A percentile compares a stretch with the other conserved stretches of the same genome.
These are phyloP conservation scores for Agapetus fuscipes DNA, from an alignment of 2,888 invertebrate genomes.

Conservation along the genomic window DNA sequence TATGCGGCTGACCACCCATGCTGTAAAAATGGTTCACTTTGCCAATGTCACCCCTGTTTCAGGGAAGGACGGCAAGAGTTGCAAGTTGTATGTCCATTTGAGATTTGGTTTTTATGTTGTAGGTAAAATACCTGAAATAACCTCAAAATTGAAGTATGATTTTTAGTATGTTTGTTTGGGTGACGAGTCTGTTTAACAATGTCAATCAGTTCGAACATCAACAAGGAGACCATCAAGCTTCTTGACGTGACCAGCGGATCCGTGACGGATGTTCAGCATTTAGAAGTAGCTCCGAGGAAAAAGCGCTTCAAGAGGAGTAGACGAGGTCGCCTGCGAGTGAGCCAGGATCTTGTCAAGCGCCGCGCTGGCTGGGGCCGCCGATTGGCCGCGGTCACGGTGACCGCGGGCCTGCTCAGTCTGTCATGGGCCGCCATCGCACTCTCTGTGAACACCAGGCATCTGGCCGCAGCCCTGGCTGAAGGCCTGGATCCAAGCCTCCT, in stretches of 20 bases:
- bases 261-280: slow-evolving; percentile 49
- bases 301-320: slow-evolving; percentile 46
- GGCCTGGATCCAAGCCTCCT: no score
- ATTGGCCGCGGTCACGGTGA: slow-evolving; percentile 36
- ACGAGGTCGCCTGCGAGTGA: slow-evolving; percentile 26
- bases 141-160: slow-evolving; percentile 5
- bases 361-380: slow-evolving; percentile 29
- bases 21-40: no score
- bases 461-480: slow-evolving; percentile 18
- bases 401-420: slow-evolving; percentile 37
- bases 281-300: slow-evolving; percentile 47
- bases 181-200: slow-evolving; percentile 9
- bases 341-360: neutral
- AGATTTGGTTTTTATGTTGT: no score
- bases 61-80: no score
- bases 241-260: slow-evolving; percentile 52
- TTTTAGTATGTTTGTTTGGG: slow-evolving; percentile 4
- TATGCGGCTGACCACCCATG: no score
- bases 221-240: slow-evolving; percentile 55
- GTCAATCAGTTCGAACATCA: slow-evolving; percentile 29
- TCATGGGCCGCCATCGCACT: slow-evolving; percentile 43
- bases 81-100: no score
- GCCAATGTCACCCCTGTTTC: no score
- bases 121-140: slow-evolving; percentile 14
- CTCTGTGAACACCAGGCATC: slow-evolving; percentile 15